Evolutionary conservation across 2,797 vertebrate genomes (phyloP), one percentile per base, ranked within the genome.

Genomic region (Jordanella pulchra): DNA sequence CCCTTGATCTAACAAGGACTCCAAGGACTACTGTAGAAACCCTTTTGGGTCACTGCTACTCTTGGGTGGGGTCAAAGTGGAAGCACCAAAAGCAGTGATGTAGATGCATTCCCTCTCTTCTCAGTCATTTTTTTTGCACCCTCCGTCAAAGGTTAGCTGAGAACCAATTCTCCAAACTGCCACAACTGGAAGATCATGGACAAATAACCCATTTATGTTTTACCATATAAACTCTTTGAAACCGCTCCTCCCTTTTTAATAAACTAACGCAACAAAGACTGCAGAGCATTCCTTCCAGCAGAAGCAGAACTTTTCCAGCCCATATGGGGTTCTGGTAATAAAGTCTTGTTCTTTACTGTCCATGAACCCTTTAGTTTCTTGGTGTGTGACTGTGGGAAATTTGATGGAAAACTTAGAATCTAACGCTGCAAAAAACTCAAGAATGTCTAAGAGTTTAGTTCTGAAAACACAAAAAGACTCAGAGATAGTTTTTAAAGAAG

Each of bases 401-500:
- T 61, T 45, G 73, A 3, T 58, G 30, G 27, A 44, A 58, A 23
- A 32, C 25, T 58, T 60, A 21, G 30, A 56, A 28, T 27, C 54
- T 55, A 10, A 6, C 14, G 14, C 15, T 7, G 21, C 5, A 50
- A 50, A 50, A 51, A 51, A 50, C 6, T 10, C 1, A 51, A 51
- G 50, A n/a, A 23, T 27, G 14, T 12, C n/a, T 25, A 12, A 25
- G 10, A 55, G 10, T 14, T 27, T 25, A 55, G 53, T 48, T 63
- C 21, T 30, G 28, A 56, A 65, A 71, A 75, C 45, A 68, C 58
- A 5, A 21, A 12, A 27, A 55, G 67, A 72, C 72, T 72, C 71
- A 65, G 32, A 17, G 73, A 86, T 90, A 90, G 91, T 91, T 50
- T 87, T 70, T 60, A 44, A 87, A 73, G 88, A 86, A 89, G 42